Percentiles rank a stretch among this genome's conserved stretches.
These are phyloP conservation scores for Pentamera pediparva DNA, from an alignment of 53 echinoderm and acorn worm genomes.

Conservation along the genomic window DNA sequence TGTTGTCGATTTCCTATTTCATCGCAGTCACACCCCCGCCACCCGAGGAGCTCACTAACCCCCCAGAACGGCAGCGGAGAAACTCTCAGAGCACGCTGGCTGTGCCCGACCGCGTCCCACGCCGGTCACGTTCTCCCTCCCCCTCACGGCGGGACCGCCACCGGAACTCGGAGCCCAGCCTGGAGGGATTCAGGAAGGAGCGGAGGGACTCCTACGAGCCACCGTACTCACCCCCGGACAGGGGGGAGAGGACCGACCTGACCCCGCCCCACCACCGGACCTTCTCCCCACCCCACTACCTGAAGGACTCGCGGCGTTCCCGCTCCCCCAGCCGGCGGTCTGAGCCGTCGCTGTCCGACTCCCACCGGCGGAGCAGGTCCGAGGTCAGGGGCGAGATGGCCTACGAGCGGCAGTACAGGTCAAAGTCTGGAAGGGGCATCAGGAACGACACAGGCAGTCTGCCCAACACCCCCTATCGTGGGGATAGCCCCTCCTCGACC, in stretches of 20 bases:
- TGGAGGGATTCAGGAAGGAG: slow-evolving; percentile 27
- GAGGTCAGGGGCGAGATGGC: slow-evolving; percentile 87
- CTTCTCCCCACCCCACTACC: slow-evolving; percentile 74
- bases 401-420: slow-evolving; percentile 76
- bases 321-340: slow-evolving; percentile 82
- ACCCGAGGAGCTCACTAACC: slow-evolving; percentile 65
- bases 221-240: slow-evolving; percentile 29
- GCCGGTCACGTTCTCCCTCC: slow-evolving; percentile 75
- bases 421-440: slow-evolving; percentile 25
- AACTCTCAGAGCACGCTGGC: slow-evolving; percentile 82
- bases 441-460: slow-evolving; percentile 71
- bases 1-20: not conserved
- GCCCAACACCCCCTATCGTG: slow-evolving; percentile 86
- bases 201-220: slow-evolving; percentile 28
- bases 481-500: slow-evolving; percentile 84
- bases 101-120: slow-evolving; percentile 72
- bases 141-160: slow-evolving; percentile 51
- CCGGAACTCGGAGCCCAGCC: slow-evolving; percentile 43
- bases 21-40: slow-evolving; percentile 53
- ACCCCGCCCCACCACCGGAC: slow-evolving; percentile 47
- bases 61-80: slow-evolving; percentile 58
- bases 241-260: slow-evolving; percentile 14
- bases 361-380: slow-evolving; percentile 77
- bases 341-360: slow-evolving; percentile 51
- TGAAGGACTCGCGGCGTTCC: slow-evolving; percentile 62